Evolutionary conservation across 2,113 vertebrate species (phyloP), one percentile per base, ranked within the genome.

Genomic region (Alethe diademata): DNA sequence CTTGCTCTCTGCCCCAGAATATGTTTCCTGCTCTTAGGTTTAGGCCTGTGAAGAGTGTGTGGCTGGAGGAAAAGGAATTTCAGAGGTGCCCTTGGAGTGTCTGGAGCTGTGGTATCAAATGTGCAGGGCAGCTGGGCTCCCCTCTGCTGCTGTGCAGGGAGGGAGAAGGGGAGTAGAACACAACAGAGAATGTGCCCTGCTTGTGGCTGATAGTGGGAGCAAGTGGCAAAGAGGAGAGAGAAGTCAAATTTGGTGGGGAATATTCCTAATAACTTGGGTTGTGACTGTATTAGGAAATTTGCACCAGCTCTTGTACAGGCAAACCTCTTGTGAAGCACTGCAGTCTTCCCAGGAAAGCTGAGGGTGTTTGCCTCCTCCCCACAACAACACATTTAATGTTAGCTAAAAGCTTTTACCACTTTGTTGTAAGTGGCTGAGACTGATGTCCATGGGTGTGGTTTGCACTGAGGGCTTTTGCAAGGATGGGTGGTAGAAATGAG

Each of bases 81-180:
- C 76, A 12, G 90, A 42, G 75, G 33, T 86, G 66, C 62, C 71
- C 71, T 61, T 29, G 33, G 62, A 93, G 70, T 4, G 40, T 85
- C 61, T 61, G 0, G 3, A 88, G 74, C 26, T 40, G 12, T 0
- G 0, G 0, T 47, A 7, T 90, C n/a, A 5, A n/a, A 50, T 11
- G 17, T 26, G 36, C n/a, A 19, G 78, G 57, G 70, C n/a, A 70
- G 83, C 72, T 45, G 60, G 31, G 58, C 47, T 78, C 73, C 31
- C 33, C 83, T 9, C 60, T 75, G 13, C 36, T 66, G 29, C 33
- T 79, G n/a, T 28, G 79, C 17, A 10, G 54, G 24, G 60, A 65
- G 16, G 50, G 50, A 35, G 38, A 47, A 66, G 18, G 12, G 17
- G 47, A 58, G 8, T 0, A 45, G 51, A 11, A 12, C 5, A 7